Conservation (phyloP, 2,797 vertebrate genomes). For the Peromyscus melanophrys region DNA sequence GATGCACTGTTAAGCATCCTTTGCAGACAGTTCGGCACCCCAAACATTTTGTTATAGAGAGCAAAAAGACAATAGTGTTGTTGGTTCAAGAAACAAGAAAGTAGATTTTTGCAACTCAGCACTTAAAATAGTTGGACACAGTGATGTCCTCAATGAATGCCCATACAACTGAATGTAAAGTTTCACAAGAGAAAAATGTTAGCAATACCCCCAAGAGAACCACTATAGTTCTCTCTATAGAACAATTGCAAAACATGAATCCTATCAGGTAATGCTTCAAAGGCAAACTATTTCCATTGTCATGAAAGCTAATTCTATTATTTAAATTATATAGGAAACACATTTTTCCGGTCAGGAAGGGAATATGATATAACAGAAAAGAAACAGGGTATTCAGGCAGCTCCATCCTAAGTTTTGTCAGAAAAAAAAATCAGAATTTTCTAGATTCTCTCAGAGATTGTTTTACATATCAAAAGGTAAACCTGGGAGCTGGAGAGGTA, state of each 20-base stretch:
- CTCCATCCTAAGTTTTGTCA: not conserved
- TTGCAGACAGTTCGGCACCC: not conserved
- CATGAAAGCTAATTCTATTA: constrained; percentile 44
- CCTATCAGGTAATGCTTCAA: constrained; percentile 42
- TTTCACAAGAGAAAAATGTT: not conserved
- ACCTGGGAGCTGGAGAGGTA: not conserved
- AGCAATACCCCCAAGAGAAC: not conserved
- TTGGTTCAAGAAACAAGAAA: not conserved
- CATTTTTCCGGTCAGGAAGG: not conserved
- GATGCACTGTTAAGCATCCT: not conserved
- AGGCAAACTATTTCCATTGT: not conserved
- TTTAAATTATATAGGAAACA: constrained; percentile 39
- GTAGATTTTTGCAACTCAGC: not conserved
- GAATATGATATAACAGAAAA: not conserved
- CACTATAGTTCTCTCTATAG: too few relatives aligned
- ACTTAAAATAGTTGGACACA: constrained; percentile 15
- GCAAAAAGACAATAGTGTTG: not conserved
- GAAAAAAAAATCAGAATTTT: not conserved
- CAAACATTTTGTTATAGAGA: not conserved
- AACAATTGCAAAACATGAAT: constrained; percentile 34
- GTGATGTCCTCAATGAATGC: not conserved
- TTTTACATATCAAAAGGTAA: not conserved
- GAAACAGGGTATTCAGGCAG: not conserved
- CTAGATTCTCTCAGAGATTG: not conserved
- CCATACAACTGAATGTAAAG: constrained; percentile 42